phyloP scores from a whole-genome alignment of 1,140 invertebrate species.

The Dolichoris vasculosae region DNA sequence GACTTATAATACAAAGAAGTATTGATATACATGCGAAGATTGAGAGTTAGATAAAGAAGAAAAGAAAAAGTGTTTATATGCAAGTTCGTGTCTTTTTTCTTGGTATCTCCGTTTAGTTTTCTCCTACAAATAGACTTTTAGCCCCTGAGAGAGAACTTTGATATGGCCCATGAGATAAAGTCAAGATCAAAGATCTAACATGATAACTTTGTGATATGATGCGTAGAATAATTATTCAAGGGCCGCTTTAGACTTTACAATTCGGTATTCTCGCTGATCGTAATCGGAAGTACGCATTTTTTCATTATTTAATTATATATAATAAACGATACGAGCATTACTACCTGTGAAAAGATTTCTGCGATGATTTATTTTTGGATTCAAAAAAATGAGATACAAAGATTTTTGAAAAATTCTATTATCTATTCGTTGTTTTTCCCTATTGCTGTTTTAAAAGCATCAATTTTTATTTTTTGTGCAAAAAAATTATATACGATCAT shows the following conservation, averaged over 20 bases:
- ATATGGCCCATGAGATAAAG: conserved; percentile 13
- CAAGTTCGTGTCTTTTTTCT: neutral
- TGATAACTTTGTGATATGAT: neutral
- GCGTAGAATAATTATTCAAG: neutral
- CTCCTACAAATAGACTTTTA: neutral
- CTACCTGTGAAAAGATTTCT: conserved; percentile 1
- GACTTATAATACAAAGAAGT: conserved; percentile 16
- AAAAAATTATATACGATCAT: neutral
- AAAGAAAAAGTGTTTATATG: neutral
- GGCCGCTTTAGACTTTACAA: neutral
- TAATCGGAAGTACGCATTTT: conserved; percentile 18
- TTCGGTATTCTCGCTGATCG: neutral
- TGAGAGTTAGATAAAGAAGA: neutral
- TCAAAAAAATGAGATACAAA: neutral
- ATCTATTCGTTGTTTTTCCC: no score
- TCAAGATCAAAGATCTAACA: conserved; percentile 7
- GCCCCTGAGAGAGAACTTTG: neutral
- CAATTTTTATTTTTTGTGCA: neutral
- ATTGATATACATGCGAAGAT: neutral
- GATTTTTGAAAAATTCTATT: no score
- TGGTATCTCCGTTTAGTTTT: neutral
- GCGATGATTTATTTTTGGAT: neutral
- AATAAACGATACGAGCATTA: neutral
- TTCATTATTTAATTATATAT: conserved; percentile 1
- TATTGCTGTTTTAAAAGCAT: neutral